These are phyloP conservation scores for Pemphigus obesinymphae DNA, from an alignment of 1,140 invertebrate species.

Conservation along the genomic window DNA sequence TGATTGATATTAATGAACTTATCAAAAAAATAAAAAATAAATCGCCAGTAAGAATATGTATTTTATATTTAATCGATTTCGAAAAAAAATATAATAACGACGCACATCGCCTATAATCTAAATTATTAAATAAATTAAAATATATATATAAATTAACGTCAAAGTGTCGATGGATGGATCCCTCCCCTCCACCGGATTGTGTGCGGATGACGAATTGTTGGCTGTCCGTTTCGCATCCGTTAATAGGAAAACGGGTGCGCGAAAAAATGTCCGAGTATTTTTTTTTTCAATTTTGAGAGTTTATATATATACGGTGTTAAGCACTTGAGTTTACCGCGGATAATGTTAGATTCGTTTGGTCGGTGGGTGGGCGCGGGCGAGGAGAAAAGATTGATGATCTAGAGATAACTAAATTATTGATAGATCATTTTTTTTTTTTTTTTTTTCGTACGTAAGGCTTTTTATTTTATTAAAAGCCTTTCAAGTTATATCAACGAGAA, in stretches of 20 bases:
- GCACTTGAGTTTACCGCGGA: neutral
- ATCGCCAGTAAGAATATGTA: neutral
- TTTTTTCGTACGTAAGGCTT: no score
- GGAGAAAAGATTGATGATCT: slow-evolving; percentile 1
- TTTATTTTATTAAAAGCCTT: neutral
- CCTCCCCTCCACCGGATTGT: neutral
- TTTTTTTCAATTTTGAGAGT: no score
- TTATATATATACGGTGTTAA: no score
- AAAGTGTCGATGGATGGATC: no score
- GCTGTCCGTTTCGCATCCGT: neutral
- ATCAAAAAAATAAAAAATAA: no score
- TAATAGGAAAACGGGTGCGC: neutral
- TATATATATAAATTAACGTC: no score
- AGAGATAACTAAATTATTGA: neutral
- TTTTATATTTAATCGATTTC: neutral
- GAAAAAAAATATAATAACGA: neutral
- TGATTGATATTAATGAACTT: neutral
- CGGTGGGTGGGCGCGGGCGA: neutral
- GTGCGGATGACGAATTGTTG: neutral
- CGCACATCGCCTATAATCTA: no score
- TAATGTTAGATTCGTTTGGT: neutral
- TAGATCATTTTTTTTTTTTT: neutral
- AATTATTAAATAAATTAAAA: no score
- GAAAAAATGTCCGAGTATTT: neutral
- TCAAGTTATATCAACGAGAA: neutral